Evolutionary conservation across 2,888 invertebrate species (phyloP).

Genomic region (Protophormia terraenovae): DNA sequence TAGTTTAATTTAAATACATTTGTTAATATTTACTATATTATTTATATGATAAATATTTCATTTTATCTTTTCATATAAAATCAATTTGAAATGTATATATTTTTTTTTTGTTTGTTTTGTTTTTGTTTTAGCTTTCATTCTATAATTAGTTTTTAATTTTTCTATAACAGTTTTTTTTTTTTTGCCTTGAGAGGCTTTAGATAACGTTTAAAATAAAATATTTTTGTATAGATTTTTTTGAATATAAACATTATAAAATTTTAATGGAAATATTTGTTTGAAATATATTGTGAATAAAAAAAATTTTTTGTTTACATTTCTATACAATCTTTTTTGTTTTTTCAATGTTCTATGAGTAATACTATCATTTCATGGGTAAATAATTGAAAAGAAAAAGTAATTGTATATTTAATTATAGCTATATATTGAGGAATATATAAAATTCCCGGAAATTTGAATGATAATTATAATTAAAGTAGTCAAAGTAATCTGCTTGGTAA

Average conservation of each 20-base stretch:
- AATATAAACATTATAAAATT: no score
- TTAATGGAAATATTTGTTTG: neutral
- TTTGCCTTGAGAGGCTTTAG: neutral
- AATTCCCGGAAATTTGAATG: neutral
- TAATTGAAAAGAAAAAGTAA: neutral
- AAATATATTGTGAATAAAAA: neutral
- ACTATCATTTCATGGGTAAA: neutral
- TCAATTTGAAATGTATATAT: neutral
- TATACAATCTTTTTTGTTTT: neutral
- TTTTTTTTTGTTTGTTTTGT: no score
- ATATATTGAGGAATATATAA: neutral
- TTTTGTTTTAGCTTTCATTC: neutral
- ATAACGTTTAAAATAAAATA: neutral
- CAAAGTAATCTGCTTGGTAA: no score
- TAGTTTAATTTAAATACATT: conserved; percentile 2
- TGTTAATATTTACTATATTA: no score
- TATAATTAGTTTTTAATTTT: neutral
- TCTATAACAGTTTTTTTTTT: neutral
- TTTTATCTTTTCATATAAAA: no score
- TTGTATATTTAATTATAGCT: neutral
- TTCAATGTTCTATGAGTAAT: conserved; percentile 16
- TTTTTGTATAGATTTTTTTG: no score
- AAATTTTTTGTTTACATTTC: neutral
- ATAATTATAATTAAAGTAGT: neutral
- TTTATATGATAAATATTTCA: no score